These are phyloP conservation scores for Poecilia wingei DNA, from an alignment of 2,797 vertebrate species.

Conservation along the genomic window DNA sequence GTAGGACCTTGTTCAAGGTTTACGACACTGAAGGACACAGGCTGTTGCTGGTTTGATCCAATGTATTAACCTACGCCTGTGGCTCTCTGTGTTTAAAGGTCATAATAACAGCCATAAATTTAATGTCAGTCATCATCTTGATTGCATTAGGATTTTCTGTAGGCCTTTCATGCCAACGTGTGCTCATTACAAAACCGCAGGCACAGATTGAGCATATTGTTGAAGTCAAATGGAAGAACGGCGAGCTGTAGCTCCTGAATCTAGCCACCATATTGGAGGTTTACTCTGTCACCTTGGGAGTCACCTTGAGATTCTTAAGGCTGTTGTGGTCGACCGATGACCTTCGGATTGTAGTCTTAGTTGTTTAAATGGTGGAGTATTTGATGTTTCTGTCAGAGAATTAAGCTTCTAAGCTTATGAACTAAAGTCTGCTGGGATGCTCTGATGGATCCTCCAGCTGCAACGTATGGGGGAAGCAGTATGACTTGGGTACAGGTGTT, in stretches of 20 bases:
- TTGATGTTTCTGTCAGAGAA: not conserved
- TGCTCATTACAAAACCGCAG: not conserved
- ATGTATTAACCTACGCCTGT: constrained; percentile 22
- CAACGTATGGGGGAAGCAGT: not conserved
- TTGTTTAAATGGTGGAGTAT: not conserved
- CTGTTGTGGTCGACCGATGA: not conserved
- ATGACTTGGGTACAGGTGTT: not conserved
- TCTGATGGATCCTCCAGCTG: not conserved
- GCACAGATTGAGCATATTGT: not conserved
- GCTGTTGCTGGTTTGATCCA: constrained; percentile 29
- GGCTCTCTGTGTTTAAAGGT: constrained; percentile 17
- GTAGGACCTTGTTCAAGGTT: constrained; percentile 35
- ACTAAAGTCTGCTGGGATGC: not conserved
- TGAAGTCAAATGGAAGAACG: not conserved
- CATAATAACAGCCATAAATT: not conserved
- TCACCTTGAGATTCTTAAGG: not conserved
- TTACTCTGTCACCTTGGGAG: not conserved
- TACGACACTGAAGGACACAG: constrained; percentile 23
- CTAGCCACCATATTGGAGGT: not conserved
- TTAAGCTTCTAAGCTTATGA: not conserved
- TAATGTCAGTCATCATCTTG: not conserved
- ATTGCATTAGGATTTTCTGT: not conserved
- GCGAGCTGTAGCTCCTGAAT: not conserved
- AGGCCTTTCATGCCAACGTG: not conserved
- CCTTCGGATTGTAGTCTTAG: not conserved